Evolutionary conservation across 2,797 vertebrate species (phyloP).

Genomic region (Macroramphosus scolopax): DNA sequence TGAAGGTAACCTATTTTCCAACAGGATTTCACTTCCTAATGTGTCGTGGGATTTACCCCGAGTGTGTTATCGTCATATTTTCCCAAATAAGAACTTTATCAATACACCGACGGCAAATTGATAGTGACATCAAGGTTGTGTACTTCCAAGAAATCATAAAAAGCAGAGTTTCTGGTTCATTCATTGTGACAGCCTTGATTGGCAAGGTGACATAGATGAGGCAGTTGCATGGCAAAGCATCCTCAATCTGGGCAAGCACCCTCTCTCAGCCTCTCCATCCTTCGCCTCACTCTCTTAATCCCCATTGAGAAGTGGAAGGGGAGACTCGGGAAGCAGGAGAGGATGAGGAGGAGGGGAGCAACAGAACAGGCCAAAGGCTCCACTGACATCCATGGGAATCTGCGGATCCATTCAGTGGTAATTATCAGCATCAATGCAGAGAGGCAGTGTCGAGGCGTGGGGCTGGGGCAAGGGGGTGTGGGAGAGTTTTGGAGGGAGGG

Average conservation of each 20-base stretch:
- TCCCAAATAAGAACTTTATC: conserved; percentile 38
- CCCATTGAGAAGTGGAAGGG: conserved; percentile 64
- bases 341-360: conserved; percentile 46
- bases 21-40: conserved; percentile 43
- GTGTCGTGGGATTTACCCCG: conserved; percentile 48
- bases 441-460: conserved; percentile 60
- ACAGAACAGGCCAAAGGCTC: conserved; percentile 73
- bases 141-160: conserved; percentile 31
- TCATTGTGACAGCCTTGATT: conserved; percentile 49
- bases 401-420: conserved; percentile 78
- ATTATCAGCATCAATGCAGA: conserved; percentile 81
- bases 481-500: conserved; percentile 55
- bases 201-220: conserved; percentile 51
- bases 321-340: conserved; percentile 54
- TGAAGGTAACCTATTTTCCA: conserved; percentile 50
- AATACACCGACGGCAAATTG: conserved; percentile 25
- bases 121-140: conserved; percentile 26
- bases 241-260: conserved; percentile 48
- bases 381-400: conserved; percentile 78
- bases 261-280: conserved; percentile 58
- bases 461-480: conserved; percentile 64
- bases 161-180: conserved; percentile 30
- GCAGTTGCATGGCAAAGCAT: conserved; percentile 57
- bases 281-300: conserved; percentile 62
- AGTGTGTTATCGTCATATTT: conserved; percentile 35